Evolutionary conservation across 1,140 invertebrate genomes (phyloP).

Genomic region (Drosophila cardini): DNA sequence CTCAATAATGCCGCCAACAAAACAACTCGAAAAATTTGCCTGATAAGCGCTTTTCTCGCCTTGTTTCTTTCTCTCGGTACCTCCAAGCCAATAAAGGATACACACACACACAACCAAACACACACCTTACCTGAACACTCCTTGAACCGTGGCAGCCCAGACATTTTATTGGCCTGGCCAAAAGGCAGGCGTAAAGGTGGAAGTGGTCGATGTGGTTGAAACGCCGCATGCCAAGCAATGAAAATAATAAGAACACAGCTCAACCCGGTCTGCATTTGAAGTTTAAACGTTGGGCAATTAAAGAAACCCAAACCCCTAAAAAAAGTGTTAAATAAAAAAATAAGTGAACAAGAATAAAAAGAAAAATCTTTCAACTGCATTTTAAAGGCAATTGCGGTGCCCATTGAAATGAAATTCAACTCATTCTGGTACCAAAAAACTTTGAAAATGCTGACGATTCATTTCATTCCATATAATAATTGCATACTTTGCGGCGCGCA

Average conservation of each 20-base stretch:
- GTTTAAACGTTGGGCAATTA: conserved; percentile 67
- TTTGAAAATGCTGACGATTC: conserved; percentile 40
- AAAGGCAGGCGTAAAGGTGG: conserved; percentile 20
- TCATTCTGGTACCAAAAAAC: conserved; percentile 11
- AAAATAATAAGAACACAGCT: conserved; percentile 62
- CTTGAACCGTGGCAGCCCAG: conserved; percentile 28
- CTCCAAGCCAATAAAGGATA: conserved; percentile 45
- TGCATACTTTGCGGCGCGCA: conserved; percentile 66
- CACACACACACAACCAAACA: conserved; percentile 24
- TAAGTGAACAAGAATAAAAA: conserved; percentile 25
- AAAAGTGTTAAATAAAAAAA: conserved; percentile 31
- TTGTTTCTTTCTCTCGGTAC: neutral
- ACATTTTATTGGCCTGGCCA: conserved; percentile 69
- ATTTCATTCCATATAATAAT: conserved; percentile 78
- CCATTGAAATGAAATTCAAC: conserved; percentile 63
- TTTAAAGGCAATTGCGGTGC: conserved; percentile 70
- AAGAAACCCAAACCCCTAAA: conserved; percentile 53
- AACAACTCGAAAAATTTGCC: conserved; percentile 65
- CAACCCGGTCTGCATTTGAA: conserved; percentile 58
- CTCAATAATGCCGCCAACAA: conserved; percentile 69
- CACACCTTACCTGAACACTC: neutral
- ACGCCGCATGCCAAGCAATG: conserved; percentile 41
- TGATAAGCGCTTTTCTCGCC: conserved; percentile 64
- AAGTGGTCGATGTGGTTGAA: neutral
- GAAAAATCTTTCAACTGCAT: conserved; percentile 64